Conservation (phyloP, 2,888 invertebrate genomes). For the Poecilobothrus nobilitatus region DNA sequence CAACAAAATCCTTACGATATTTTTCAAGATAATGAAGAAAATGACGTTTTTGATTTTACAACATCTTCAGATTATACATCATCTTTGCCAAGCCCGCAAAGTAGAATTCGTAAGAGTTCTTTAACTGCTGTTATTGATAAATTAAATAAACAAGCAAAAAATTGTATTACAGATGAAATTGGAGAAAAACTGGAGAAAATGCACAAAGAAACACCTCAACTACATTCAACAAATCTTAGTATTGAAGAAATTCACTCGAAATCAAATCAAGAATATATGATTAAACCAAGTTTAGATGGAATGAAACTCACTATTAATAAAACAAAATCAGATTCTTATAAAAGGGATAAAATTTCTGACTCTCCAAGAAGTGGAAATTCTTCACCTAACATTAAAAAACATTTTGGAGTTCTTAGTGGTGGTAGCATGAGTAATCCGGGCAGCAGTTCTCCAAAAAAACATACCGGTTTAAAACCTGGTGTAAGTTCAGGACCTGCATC, state of each 20-base stretch:
- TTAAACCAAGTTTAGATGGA: slow-evolving; percentile 75
- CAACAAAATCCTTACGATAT: not conserved
- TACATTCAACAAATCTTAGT: not conserved
- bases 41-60: slow-evolving; percentile 38
- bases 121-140: slow-evolving; percentile 84
- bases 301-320: slow-evolving; percentile 90
- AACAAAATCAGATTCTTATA: slow-evolving; percentile 55
- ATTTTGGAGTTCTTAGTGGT: slow-evolving; percentile 13
- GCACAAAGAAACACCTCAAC: not conserved
- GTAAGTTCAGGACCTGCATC: slow-evolving; percentile 81
- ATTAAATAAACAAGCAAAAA: slow-evolving; percentile 47
- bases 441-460: slow-evolving; percentile 47
- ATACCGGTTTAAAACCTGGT: slow-evolving; percentile 76
- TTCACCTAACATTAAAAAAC: not conserved
- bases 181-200: not conserved
- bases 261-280: slow-evolving; percentile 57
- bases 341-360: not conserved
- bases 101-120: slow-evolving; percentile 60
- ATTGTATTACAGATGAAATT: slow-evolving; percentile 3
- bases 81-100: slow-evolving; percentile 19
- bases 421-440: slow-evolving; percentile 18
- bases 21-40: slow-evolving; percentile 37
- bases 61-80: slow-evolving; percentile 32
- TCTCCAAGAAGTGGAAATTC: not conserved
- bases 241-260: not conserved